Evolutionary conservation across 2,797 vertebrate species (phyloP), one percentile per base, ranked within the genome.

Genomic region (Rhinichthys osculus): DNA sequence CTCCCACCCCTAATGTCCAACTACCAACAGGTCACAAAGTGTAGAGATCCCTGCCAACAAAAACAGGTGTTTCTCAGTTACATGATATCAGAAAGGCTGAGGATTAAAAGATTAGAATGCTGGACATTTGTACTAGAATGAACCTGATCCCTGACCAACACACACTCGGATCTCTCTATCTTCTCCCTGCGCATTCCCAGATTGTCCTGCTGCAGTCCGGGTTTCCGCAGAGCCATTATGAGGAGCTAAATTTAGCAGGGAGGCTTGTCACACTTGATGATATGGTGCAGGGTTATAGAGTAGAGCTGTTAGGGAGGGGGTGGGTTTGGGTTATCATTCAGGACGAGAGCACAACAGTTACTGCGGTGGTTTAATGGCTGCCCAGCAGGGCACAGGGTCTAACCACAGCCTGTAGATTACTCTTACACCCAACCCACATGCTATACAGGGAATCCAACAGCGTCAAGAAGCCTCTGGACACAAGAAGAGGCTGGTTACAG

Each of bases 181-280:
- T 40, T 81, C 54, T 57, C 66, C 40, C 84, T 64, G 69, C 42
- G 33, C 69, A 80, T 85, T 81, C 78, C 84, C 84, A 85, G 84
- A 81, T 74, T 85, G 84, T 81, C 84, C 78, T 81, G 78, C 84
- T 85, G 84, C 84, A 81, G 84, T 85, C 84, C 52, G 78, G 42
- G 84, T 81, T 85, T 85, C 78, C 78, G 78, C 84, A 85, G 78
- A 85, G 78, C 84, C 78, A 85, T 85, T 85, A 81, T 81, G 69
- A 85, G 23, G 54, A 73, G 84, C 84, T 85, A 85, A 85, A 85
- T 85, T 81, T 85, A 85, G 84, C 94, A 94, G 94, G 94, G 94
- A 85, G 84, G 84, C 84, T 85, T 85, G 84, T 85, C 84, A 85
- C 84, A 85, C 78, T 93, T 93, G 84, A 85, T 85, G 84, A 85